These are phyloP conservation scores for Aethina tumida DNA, from an alignment of 1,140 invertebrate species.

Conservation along the genomic window DNA sequence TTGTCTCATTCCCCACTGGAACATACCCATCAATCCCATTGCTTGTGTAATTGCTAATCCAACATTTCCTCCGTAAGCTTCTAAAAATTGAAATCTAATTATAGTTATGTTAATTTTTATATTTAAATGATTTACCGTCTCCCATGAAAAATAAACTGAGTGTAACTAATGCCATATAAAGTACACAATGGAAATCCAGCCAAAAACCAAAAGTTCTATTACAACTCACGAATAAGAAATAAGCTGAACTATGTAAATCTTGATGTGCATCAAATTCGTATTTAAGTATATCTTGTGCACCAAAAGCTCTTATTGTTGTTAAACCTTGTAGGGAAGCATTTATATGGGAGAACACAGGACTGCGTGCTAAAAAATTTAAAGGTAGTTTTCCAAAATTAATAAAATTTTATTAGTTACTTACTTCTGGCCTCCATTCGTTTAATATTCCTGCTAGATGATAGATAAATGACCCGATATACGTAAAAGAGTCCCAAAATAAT, in stretches of 20 bases:
- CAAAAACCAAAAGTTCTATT: constrained; percentile 64
- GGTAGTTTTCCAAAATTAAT: neutral
- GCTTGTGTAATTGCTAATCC: constrained; percentile 46
- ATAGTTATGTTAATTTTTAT: too few species aligned
- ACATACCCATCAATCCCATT: constrained; percentile 46
- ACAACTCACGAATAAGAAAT: constrained; percentile 51
- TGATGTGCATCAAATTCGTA: constrained; percentile 34
- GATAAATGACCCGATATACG: constrained; percentile 63
- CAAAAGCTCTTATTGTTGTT: constrained; percentile 79
- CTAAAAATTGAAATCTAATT: constrained; percentile 25
- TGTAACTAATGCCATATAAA: constrained; percentile 61
- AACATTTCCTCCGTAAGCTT: constrained; percentile 42
- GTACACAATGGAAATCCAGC: constrained; percentile 65
- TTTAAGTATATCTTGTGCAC: constrained; percentile 53
- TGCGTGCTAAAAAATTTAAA: constrained; percentile 44
- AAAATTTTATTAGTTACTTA: constrained; percentile 44
- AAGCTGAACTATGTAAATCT: constrained; percentile 57
- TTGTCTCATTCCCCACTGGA: constrained; percentile 67
- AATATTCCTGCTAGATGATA: constrained; percentile 71
- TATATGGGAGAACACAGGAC: constrained; percentile 80
- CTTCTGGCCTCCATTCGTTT: constrained; percentile 83
- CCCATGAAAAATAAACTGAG: constrained; percentile 57
- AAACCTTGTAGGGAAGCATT: constrained; percentile 82
- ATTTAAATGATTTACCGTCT: constrained; percentile 35
- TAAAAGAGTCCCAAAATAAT: constrained; percentile 48